phyloP scores from a whole-genome alignment of 2,797 vertebrate genomes.

The Coendou prehensilis region DNA sequence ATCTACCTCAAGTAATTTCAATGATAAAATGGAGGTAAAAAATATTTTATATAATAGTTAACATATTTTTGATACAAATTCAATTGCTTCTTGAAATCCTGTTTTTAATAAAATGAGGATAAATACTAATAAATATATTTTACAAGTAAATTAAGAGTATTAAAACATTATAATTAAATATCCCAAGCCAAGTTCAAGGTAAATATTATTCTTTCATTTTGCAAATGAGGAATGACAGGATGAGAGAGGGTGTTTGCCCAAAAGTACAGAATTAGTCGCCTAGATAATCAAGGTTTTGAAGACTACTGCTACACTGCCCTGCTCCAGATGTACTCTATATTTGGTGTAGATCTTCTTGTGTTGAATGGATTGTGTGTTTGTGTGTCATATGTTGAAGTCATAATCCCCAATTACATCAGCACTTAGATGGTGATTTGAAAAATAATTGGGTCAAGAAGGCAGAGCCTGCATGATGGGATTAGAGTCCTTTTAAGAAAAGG shows the following conservation, averaged over 20 bases:
- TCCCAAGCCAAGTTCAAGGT: neutral
- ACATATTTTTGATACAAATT: neutral
- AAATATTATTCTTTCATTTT: neutral
- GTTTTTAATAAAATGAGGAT: neutral
- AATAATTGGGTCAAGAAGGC: neutral
- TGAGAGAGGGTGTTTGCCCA: neutral
- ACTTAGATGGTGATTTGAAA: neutral
- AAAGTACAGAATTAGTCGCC: neutral
- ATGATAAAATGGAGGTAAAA: neutral
- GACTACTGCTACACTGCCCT: neutral
- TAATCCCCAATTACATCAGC: neutral
- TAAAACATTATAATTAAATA: neutral
- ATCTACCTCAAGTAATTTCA: neutral
- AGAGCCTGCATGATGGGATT: neutral
- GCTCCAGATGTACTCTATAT: neutral
- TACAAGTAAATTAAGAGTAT: neutral
- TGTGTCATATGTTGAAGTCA: neutral
- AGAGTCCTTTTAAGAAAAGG: neutral
- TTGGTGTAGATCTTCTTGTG: neutral
- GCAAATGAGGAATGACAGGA: neutral
- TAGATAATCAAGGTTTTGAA: neutral
- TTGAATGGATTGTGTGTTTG: neutral
- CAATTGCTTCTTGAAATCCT: neutral
- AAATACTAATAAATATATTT: slow-evolving; percentile 6
- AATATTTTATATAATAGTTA: neutral